A percentile compares a stretch with the other conserved stretches of the same genome.
These are phyloP conservation scores for Napeogenes sylphis DNA, from an alignment of 2,888 invertebrate species.

Conservation along the genomic window DNA sequence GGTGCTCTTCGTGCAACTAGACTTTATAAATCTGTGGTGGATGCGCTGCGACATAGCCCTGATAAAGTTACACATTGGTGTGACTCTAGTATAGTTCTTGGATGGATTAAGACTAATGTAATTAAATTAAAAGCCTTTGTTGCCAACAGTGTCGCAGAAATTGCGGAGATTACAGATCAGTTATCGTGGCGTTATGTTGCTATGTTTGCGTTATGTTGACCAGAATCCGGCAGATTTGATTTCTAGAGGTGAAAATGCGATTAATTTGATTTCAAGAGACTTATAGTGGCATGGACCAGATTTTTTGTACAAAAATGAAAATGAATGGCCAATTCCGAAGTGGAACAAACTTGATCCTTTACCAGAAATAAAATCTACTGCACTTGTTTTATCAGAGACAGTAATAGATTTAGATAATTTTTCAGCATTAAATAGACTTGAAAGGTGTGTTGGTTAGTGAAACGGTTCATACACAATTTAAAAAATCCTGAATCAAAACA, in stretches of 20 bases:
- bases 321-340: not conserved
- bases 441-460: too few species aligned
- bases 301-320: conserved; percentile 1
- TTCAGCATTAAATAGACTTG: too few species aligned
- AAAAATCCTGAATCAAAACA: too few species aligned
- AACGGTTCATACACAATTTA: too few species aligned
- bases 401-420: too few species aligned
- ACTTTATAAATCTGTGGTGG: conserved; percentile 4
- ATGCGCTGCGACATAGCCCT: too few species aligned
- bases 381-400: too few species aligned
- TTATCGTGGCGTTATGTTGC: conserved; percentile 23
- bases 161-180: conserved; percentile 12
- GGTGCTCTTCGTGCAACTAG: conserved; percentile 20
- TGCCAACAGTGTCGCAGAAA: conserved; percentile 19
- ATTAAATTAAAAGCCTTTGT: conserved; percentile 23
- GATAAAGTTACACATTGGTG: conserved; percentile 13
- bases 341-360: not conserved
- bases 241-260: conserved; percentile 4
- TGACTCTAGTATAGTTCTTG: conserved; percentile 24
- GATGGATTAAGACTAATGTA: conserved; percentile 14
- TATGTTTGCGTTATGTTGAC: too few species aligned
- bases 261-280: not conserved
- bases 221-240: conserved; percentile 17
- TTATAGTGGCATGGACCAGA: conserved; percentile 13
- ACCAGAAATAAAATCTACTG: conserved; percentile 7